These are phyloP conservation scores for Amphiduros pacificus DNA, from an alignment of 2,888 invertebrate species.

Conservation along the genomic window DNA sequence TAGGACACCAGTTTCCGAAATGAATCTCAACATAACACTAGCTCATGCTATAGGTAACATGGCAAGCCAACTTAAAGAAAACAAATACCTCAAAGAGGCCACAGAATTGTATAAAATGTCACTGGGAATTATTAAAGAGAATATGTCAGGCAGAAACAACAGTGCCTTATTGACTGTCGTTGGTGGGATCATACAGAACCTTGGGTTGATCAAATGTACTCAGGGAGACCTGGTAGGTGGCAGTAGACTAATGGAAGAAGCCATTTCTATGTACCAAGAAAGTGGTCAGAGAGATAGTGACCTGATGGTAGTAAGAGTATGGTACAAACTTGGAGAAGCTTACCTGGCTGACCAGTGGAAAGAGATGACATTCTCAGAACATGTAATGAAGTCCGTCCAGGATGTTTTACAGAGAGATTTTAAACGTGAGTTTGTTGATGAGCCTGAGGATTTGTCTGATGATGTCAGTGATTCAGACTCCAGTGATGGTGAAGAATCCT, in stretches of 20 bases:
- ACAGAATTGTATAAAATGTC: conserved; percentile 29
- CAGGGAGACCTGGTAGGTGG: conserved; percentile 50
- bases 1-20: conserved; percentile 3
- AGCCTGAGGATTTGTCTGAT: neutral
- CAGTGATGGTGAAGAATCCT: conserved; percentile 30
- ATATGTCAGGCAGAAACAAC: conserved; percentile 2
- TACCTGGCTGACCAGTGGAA: conserved; percentile 47
- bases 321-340: conserved; percentile 53
- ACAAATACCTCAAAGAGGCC: conserved; percentile 13
- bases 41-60: conserved; percentile 11
- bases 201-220: conserved; percentile 21
- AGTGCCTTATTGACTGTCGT: conserved; percentile 8
- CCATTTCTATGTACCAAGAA: conserved; percentile 43
- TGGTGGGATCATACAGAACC: conserved; percentile 11
- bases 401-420: conserved; percentile 32
- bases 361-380: conserved; percentile 46
- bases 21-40: conserved; percentile 6
- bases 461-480: conserved; percentile 15
- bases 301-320: conserved; percentile 46
- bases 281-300: conserved; percentile 44
- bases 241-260: conserved; percentile 47
- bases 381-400: conserved; percentile 40
- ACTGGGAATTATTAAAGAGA: conserved; percentile 24
- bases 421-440: conserved; percentile 3
- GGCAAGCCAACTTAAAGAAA: conserved; percentile 5